These are phyloP conservation scores for Nothoprocta pentlandii DNA, from an alignment of 2,113 vertebrate genomes.

Conservation along the genomic window DNA sequence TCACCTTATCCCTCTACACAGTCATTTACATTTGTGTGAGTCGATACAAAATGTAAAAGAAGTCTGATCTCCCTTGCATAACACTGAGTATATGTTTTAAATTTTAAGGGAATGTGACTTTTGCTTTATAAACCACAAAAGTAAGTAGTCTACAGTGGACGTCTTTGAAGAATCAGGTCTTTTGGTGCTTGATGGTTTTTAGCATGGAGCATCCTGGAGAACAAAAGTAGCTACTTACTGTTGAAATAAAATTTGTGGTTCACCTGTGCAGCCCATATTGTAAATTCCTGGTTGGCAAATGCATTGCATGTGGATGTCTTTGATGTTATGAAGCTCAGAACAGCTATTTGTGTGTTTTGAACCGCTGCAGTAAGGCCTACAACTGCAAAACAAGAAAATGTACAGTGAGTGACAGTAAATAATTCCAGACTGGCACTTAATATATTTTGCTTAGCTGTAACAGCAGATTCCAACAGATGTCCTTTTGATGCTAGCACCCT, in stretches of 20 bases:
- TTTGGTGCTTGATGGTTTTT: background rate
- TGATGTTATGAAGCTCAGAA: background rate
- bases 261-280: background rate
- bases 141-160: background rate
- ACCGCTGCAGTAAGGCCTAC: background rate
- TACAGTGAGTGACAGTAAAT: no score
- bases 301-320: background rate
- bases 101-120: background rate
- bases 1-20: background rate
- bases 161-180: background rate
- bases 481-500: background rate
- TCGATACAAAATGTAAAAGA: background rate
- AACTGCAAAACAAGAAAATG: background rate
- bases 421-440: background rate
- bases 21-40: background rate
- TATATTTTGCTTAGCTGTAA: background rate
- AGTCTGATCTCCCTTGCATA: accelerated
- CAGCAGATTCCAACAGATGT: background rate
- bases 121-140: background rate
- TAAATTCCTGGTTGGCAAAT: background rate
- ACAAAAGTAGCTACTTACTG: background rate
- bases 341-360: background rate
- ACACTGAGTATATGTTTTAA: background rate
- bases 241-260: background rate
- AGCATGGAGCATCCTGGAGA: background rate